Evolutionary conservation across 1,140 invertebrate species (phyloP), one percentile per base, ranked within the genome.

Genomic region (Oncopodura yosiiana): DNA sequence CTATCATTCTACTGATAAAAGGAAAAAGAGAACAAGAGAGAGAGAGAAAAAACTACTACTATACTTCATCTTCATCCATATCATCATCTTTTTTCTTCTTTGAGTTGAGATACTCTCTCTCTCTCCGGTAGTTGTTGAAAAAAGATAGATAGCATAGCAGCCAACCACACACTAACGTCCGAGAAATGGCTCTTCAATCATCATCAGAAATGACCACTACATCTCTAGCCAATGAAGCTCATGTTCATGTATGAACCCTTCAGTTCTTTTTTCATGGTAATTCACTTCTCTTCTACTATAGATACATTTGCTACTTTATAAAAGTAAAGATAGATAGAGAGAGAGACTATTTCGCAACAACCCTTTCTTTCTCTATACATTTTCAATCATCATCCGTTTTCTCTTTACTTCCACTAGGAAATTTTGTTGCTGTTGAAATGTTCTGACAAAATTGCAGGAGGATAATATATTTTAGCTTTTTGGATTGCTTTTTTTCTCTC

Each of bases 231-330:
- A n/a, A n/a, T n/a, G n/a, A 29, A 27, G 34, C 53, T 55, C 45
- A 55, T 55, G 53, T 42, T 43, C 50, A 53, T 53, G 50, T 18
- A 50, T 46, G 44, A 53, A 46, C 12, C 26, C n/a, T n/a, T n/a
- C n/a, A n/a, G n/a, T 30, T 48, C 56, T 53, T 59, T 59, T 54
- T 53, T 57, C 57, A 59, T 59, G 57, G 45, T 54, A 59, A 59
- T 59, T 32, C 23, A 12, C 36, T 37, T 16, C 8, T 19, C 16
- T 14, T n/a, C n/a, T n/a, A n/a, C n/a, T n/a, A n/a, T n/a, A n/a
- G 38, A 39, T 11, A 19, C 6, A 39, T 11, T 16, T 14, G 38
- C 5, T 5, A 39, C 14, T 16, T 16, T 11, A 16, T 11, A 39
- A 5, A 39, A 39, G 19, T 19, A 16, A 39, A 5, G 5, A 5